These are phyloP conservation scores for Bactericera cockerelli DNA, from an alignment of 1,140 invertebrate genomes.

Conservation along the genomic window DNA sequence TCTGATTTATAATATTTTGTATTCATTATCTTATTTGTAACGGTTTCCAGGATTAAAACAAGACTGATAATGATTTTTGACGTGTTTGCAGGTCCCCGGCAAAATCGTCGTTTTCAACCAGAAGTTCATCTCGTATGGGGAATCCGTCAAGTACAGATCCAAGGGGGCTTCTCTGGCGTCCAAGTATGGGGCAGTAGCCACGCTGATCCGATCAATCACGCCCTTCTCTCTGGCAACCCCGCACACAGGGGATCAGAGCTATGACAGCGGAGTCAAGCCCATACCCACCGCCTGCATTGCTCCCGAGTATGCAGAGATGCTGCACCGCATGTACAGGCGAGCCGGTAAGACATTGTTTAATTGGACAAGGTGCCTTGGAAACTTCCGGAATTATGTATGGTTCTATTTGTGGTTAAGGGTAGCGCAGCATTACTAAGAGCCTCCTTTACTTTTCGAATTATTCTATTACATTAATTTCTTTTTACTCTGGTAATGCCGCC, in stretches of 20 bases:
- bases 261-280: slow-evolving; percentile 39
- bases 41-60: too few relatives aligned
- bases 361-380: too few relatives aligned
- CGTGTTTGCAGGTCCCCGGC: slow-evolving; percentile 35
- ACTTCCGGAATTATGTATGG: too few relatives aligned
- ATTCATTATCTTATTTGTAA: too few relatives aligned
- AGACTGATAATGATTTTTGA: too few relatives aligned
- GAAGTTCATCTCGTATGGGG: slow-evolving; percentile 42
- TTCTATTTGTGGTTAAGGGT: too few relatives aligned
- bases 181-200: slow-evolving; percentile 53
- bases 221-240: slow-evolving; percentile 55
- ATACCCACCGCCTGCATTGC: slow-evolving; percentile 68
- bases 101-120: slow-evolving; percentile 66
- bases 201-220: slow-evolving; percentile 53
- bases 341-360: too few relatives aligned
- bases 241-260: slow-evolving; percentile 50
- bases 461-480: too few relatives aligned
- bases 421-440: too few relatives aligned
- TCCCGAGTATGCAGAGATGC: slow-evolving; percentile 59
- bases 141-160: slow-evolving; percentile 40
- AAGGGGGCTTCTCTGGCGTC: slow-evolving; percentile 44
- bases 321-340: slow-evolving; percentile 45
- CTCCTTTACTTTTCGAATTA: too few relatives aligned
- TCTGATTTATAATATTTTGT: too few relatives aligned
- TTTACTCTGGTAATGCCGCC: too few relatives aligned